phyloP scores from a whole-genome alignment of 2,113 vertebrate species.

The rabbit (Oryctolagus cuniculus) region mOryCun1.1 NC_091433.1:51344001-51344500 shows the following conservation, averaged over 20 bases:
- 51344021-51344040: neutral
- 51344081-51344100: neutral
- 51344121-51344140: accelerated
- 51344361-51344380: neutral
- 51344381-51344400: neutral
- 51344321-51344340: neutral
- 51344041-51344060: neutral
- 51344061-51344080: no score
- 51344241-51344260: no score
- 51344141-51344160: no score
- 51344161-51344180: neutral
- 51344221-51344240: neutral
- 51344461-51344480: no score
- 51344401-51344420: neutral
- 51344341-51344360: neutral
- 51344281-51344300: neutral
- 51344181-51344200: neutral
- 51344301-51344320: no score
- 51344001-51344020: neutral
- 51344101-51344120: accelerated
- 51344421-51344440: neutral
- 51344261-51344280: neutral
- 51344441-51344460: no score
- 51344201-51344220: neutral
- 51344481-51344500: no score